A percentile compares a stretch with the other conserved stretches of the same genome.
These are phyloP conservation scores for Pseudobourletiella spinata DNA, from an alignment of 1,140 invertebrate genomes.

Conservation along the genomic window DNA sequence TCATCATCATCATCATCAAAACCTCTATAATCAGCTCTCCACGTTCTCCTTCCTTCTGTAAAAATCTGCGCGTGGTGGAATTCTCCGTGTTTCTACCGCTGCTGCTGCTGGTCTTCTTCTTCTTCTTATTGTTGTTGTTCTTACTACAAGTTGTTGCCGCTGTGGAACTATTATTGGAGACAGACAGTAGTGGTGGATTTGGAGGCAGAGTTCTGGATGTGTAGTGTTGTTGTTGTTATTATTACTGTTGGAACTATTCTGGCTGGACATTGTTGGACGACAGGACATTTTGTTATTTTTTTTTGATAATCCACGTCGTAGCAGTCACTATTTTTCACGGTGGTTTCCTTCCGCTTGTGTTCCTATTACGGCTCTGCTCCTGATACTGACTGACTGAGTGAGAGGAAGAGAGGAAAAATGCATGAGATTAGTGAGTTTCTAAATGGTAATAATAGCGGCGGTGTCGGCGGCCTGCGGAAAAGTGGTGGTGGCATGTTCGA, in stretches of 20 bases:
- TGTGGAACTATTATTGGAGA: too few species aligned
- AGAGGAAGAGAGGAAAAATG: too few species aligned
- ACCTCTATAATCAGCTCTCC: too few species aligned
- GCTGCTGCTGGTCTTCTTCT: too few species aligned
- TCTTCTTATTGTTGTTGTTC: too few species aligned
- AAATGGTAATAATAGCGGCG: too few species aligned
- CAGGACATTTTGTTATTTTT: neutral
- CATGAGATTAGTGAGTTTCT: neutral
- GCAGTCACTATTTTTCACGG: neutral
- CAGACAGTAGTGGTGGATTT: too few species aligned
- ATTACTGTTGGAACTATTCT: neutral
- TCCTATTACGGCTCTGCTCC: neutral
- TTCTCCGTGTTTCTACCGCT: too few species aligned
- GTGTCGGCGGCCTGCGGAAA: neutral
- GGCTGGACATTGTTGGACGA: neutral
- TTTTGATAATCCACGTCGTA: neutral
- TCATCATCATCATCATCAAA: too few species aligned
- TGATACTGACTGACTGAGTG: neutral
- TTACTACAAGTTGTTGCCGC: too few species aligned
- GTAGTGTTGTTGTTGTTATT: neutral
- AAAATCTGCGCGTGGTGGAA: neutral
- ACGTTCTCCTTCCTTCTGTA: too few species aligned
- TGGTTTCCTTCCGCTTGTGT: neutral
- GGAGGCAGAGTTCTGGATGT: too few species aligned
- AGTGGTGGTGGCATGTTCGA: neutral